Conservation (phyloP, 2,113 vertebrate species). For the Callithrix jacchus region DNA sequence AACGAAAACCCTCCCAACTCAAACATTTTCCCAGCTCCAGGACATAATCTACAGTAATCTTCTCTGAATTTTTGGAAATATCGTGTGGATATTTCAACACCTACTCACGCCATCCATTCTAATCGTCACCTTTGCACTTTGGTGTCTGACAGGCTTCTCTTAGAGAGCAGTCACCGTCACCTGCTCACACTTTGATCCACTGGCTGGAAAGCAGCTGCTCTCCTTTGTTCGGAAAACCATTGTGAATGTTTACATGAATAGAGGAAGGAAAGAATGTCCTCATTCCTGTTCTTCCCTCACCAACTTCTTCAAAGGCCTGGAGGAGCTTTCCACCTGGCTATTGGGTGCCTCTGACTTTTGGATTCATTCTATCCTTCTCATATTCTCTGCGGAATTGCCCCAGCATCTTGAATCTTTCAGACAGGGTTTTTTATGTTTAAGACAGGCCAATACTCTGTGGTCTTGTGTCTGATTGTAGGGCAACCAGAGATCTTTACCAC, state of each 20-base stretch:
- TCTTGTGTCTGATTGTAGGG: background rate
- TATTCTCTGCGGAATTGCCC: background rate
- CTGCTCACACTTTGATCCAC: conserved; percentile 15
- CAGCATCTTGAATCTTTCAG: background rate
- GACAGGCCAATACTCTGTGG: background rate
- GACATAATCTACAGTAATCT: background rate
- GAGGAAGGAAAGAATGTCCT: background rate
- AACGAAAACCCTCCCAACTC: conserved; percentile 26
- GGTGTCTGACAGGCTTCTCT: background rate
- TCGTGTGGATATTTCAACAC: conserved; percentile 42
- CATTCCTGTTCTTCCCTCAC: background rate
- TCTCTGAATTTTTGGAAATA: conserved; percentile 16
- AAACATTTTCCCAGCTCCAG: conserved; percentile 1
- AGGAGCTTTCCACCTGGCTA: background rate
- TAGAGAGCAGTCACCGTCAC: background rate
- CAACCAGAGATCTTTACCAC: background rate
- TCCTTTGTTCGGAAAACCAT: background rate
- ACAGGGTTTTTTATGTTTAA: conserved; percentile 19
- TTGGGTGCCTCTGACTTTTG: conserved; percentile 37
- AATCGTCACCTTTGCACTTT: conserved; percentile 39
- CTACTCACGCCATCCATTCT: background rate
- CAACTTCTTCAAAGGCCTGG: conserved; percentile 12
- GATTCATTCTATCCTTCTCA: background rate
- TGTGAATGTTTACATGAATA: background rate
- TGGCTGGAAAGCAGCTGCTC: conserved; percentile 19